phyloP scores from a whole-genome alignment of 2,797 vertebrate species.

The Chelon auratus region DNA sequence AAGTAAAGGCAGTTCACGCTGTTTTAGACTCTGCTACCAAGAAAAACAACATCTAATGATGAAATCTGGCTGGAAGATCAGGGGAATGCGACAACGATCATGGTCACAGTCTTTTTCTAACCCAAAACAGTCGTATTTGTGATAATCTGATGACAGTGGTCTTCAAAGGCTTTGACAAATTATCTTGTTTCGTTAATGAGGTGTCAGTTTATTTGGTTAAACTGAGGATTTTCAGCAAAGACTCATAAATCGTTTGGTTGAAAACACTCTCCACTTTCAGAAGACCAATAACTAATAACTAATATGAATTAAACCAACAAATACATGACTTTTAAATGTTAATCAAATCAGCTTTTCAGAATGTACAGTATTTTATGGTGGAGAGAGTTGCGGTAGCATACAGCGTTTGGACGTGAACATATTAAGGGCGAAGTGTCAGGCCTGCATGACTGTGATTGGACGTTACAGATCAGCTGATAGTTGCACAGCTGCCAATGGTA shows the following conservation, averaged over 20 bases:
- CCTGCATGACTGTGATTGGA: constrained; percentile 1
- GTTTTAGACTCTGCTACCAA: neutral
- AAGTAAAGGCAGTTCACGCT: neutral
- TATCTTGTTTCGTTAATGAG: too few species aligned
- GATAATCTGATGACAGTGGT: too few species aligned
- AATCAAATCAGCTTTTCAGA: neutral
- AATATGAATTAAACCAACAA: neutral
- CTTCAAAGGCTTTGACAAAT: too few species aligned
- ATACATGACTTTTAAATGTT: neutral
- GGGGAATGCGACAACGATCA: neutral
- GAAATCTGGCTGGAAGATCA: neutral
- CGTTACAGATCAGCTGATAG: constrained; percentile 20
- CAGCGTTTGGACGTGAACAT: neutral
- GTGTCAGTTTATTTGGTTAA: too few species aligned
- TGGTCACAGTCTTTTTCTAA: too few species aligned
- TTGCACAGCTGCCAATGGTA: constrained; percentile 9
- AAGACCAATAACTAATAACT: too few species aligned
- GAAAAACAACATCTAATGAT: constrained; percentile 1
- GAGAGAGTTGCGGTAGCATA: constrained; percentile 1
- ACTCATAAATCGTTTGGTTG: too few species aligned
- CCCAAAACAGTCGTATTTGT: too few species aligned
- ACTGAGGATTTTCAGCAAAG: too few species aligned
- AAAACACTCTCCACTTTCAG: too few species aligned
- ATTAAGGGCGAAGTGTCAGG: constrained; percentile 11
- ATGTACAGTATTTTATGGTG: neutral